Base-by-base conservation (phyloP, 1,140 invertebrate genomes). In the Drosophila nikananu region DNA sequence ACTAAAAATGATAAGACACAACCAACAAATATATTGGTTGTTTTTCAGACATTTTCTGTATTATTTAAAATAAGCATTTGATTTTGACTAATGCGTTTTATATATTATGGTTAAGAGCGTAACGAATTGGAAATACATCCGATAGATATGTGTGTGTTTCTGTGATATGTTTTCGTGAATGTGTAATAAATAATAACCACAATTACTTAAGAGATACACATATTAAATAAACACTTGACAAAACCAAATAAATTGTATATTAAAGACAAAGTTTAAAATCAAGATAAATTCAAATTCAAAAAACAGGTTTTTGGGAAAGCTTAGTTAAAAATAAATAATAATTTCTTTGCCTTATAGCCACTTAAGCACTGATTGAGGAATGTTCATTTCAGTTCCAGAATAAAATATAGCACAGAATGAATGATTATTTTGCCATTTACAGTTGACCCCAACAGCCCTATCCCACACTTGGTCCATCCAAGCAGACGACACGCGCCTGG, bases 1-100 rank as follows among this genome's bases (percentile, higher is more conserved):
- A 32, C 5, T 15, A 25, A 65, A 23, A 57, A 39, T 57, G 12
- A 42, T 41, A 60, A 37, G 39, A 54, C 42, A 19, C 13, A 37
- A 73, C 58, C 52, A 64, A 57, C 52, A 64, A 57, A 39, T 30
- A 27, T 30, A 32, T 74, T 51, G 39, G 37, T 52, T 57, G 25
- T 39, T n/a, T 39, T 30, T 52, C 1, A 52, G n/a, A 52, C 19
- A 21, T 37, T 39, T n/a, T 57, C 23, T 39, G 51, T 35, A 46
- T 15, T 25, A 5, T 51, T 67, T 23, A 59, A 44, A 67, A 57
- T 10, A 80, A 86, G 67, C 82, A 19, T 49, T 64, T 55, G n/a
- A 71, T 66, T 78, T 78, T 7, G 55, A 58, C 59, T 37, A 70
- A 81, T 70, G 72, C 58, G 35, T 59, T 65, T 52, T 70, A 68